phyloP scores from a whole-genome alignment of 2,888 invertebrate genomes.

The Pelosia muscerda region DNA sequence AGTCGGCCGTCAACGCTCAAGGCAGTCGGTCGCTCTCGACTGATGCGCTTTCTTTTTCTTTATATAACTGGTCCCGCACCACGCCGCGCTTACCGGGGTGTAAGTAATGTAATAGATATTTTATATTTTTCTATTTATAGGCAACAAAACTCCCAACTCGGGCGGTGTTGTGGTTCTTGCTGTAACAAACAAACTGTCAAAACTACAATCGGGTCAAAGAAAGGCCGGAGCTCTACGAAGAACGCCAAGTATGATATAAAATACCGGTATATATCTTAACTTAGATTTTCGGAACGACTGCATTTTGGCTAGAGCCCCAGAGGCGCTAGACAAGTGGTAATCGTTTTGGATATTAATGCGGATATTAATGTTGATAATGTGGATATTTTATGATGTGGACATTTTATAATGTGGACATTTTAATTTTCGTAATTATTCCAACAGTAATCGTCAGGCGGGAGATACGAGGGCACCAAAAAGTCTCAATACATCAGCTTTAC shows the following conservation, averaged over 20 bases:
- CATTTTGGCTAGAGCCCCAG: too few species aligned
- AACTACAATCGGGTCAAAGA: not conserved
- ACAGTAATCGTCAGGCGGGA: slow-evolving; percentile 4
- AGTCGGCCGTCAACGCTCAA: too few species aligned
- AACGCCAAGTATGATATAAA: not conserved
- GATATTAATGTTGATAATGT: not conserved
- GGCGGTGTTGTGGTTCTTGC: not conserved
- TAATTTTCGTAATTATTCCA: not conserved
- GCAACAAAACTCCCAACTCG: not conserved
- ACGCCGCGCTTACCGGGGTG: too few species aligned
- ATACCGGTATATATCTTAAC: too few species aligned
- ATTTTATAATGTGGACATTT: not conserved
- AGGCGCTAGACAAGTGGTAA: too few species aligned
- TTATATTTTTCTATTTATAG: not conserved
- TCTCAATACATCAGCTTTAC: not conserved
- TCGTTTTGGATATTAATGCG: too few species aligned
- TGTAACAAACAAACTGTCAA: not conserved
- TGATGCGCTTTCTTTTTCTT: too few species aligned
- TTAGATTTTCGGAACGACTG: too few species aligned
- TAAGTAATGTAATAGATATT: too few species aligned
- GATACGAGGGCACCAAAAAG: not conserved
- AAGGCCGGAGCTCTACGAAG: not conserved
- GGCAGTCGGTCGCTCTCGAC: too few species aligned
- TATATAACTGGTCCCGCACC: too few species aligned
- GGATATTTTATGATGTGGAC: not conserved